A percentile compares a stretch with the other conserved stretches of the same genome.
Evolutionary conservation across 1,140 invertebrate species (phyloP).

Genomic region (Hormaphis cornu): DNA sequence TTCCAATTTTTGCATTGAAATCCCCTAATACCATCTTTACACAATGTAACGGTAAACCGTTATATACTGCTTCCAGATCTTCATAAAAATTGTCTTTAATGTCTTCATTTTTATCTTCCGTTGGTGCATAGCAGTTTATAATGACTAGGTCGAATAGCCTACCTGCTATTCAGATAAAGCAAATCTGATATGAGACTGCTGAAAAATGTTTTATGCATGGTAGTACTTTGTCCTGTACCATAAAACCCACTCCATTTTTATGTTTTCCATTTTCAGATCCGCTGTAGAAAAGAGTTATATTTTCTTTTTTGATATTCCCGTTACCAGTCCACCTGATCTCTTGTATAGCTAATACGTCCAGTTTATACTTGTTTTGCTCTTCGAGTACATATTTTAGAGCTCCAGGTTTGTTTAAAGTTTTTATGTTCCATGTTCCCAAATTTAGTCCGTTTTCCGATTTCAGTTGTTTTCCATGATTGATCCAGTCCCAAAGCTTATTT

Average conservation of each 20-base stretch:
- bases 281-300: constrained; percentile 4
- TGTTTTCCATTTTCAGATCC: background rate
- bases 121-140: background rate
- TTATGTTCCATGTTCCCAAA: constrained; percentile 34
- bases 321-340: constrained; percentile 31
- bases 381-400: constrained; percentile 20
- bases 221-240: background rate
- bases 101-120: background rate
- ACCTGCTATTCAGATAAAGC: background rate
- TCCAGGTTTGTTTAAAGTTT: constrained; percentile 23
- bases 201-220: background rate
- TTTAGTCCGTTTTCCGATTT: background rate
- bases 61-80: constrained; percentile 1
- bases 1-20: background rate
- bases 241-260: background rate
- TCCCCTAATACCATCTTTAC: background rate
- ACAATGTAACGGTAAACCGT: background rate
- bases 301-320: background rate
- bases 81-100: background rate
- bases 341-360: constrained; percentile 34
- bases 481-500: background rate
- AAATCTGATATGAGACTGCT: background rate
- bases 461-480: background rate
- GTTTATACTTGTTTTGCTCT: constrained; percentile 31
- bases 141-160: background rate